phyloP scores from a whole-genome alignment of 2,113 vertebrate species.

The Ranitomeya variabilis region DNA sequence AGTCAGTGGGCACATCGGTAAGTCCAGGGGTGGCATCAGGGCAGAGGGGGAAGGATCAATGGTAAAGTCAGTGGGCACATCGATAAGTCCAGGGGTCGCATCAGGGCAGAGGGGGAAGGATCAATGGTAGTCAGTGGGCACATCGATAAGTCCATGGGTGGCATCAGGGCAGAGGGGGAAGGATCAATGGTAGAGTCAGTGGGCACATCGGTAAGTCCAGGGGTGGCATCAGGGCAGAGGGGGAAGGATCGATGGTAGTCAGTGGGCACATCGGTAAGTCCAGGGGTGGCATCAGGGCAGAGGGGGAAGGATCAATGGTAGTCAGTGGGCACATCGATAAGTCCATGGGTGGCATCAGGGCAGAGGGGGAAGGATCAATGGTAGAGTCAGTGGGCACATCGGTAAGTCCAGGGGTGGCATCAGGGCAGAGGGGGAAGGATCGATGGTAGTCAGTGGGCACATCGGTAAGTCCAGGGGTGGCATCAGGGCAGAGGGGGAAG shows the following conservation, averaged over 20 bases:
- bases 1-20: background rate
- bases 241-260: background rate
- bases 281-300: background rate
- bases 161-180: background rate
- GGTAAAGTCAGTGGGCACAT: background rate
- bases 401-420: background rate
- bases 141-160: background rate
- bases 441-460: background rate
- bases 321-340: background rate
- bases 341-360: no score
- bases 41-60: background rate
- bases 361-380: background rate
- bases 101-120: background rate
- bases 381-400: background rate
- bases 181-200: no score
- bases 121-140: background rate
- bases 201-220: background rate
- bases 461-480: background rate
- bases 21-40: background rate
- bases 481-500: background rate
- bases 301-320: background rate
- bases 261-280: background rate
- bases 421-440: no score
- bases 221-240: no score
- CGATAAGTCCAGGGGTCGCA: no score